Percentiles rank a stretch among this genome's conserved stretches.
phyloP scores from a whole-genome alignment of 2,888 invertebrate genomes.

The Megalurothrips usitatus region DNA sequence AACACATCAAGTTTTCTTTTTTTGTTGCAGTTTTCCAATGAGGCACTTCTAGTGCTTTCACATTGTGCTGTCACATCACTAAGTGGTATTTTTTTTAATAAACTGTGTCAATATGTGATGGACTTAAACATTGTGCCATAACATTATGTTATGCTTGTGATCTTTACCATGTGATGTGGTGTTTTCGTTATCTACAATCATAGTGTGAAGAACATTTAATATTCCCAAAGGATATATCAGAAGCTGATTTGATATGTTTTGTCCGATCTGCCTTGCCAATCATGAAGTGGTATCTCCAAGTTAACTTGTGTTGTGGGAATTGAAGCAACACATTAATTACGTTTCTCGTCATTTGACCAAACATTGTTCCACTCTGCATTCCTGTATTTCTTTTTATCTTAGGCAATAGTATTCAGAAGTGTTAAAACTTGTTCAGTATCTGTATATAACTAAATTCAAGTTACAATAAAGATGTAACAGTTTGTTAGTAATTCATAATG shows the following conservation, averaged over 20 bases:
- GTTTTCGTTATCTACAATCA: background rate
- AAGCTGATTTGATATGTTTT: background rate
- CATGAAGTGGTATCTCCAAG: background rate
- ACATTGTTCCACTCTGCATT: conserved; percentile 6
- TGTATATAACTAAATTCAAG: background rate
- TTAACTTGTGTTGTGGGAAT: background rate
- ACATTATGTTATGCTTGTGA: conserved; percentile 20
- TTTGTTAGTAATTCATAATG: background rate
- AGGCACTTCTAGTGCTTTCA: background rate
- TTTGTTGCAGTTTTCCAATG: background rate
- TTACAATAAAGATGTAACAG: background rate
- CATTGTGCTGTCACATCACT: conserved; percentile 26
- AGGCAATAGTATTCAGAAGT: conserved; percentile 19
- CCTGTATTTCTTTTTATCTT: conserved; percentile 23
- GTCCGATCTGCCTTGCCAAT: background rate
- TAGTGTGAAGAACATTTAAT: conserved; percentile 12
- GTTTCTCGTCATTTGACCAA: conserved; percentile 20
- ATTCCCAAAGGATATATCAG: background rate
- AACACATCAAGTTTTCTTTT: background rate
- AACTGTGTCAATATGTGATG: conserved; percentile 25
- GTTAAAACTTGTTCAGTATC: background rate
- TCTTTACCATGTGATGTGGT: conserved; percentile 9
- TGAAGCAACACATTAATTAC: background rate
- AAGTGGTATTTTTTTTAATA: background rate
- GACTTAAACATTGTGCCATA: conserved; percentile 21